Conservation (phyloP, 1,140 invertebrate species). For the Heliconius hermathena region DNA sequence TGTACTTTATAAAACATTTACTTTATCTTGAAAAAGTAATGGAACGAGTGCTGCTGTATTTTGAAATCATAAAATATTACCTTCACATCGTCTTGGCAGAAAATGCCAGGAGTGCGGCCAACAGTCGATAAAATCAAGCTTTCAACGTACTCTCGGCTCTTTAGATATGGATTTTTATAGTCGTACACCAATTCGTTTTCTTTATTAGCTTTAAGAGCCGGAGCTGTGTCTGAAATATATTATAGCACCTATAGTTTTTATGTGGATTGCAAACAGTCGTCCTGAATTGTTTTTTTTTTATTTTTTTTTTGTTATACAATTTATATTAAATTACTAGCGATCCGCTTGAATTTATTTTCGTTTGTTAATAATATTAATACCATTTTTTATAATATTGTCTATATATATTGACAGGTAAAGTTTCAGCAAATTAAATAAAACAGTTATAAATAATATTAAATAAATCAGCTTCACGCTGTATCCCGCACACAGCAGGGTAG, state of each 20-base stretch:
- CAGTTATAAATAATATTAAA: too few species aligned
- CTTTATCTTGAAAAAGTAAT: conserved; percentile 12
- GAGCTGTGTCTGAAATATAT: neutral
- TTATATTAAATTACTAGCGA: neutral
- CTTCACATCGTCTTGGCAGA: conserved; percentile 11
- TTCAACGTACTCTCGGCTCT: conserved; percentile 14
- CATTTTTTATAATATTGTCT: too few species aligned
- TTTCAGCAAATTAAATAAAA: too few species aligned
- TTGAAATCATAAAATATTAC: conserved; percentile 29
- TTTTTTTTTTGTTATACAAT: too few species aligned
- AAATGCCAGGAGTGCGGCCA: conserved; percentile 22
- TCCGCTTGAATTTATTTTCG: too few species aligned
- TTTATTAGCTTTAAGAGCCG: neutral
- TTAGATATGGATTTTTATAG: conserved; percentile 12
- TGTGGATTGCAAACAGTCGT: neutral
- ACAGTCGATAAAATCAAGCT: conserved; percentile 3
- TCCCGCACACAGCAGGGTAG: too few species aligned
- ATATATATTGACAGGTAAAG: too few species aligned
- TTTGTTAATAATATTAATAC: too few species aligned
- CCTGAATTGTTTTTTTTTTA: neutral
- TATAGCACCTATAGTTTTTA: neutral
- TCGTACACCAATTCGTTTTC: conserved; percentile 11
- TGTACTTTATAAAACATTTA: neutral
- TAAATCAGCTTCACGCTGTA: too few species aligned
- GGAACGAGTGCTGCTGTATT: conserved; percentile 20